phyloP scores from a whole-genome alignment of 2,797 vertebrate genomes.

The Sciurus carolinensis region DNA sequence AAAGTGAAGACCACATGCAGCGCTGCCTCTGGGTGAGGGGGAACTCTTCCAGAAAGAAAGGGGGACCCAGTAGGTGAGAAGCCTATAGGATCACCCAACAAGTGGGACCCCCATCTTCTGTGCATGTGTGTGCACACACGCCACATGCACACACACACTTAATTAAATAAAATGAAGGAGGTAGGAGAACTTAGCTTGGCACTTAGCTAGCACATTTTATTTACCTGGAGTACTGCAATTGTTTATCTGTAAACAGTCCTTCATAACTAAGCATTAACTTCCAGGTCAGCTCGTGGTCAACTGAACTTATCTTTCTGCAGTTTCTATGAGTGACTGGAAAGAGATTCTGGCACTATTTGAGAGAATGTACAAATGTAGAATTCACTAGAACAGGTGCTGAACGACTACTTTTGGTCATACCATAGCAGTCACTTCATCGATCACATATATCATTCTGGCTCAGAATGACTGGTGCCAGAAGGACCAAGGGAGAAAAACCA shows the following conservation, averaged over 20 bases:
- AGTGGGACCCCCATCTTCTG: no score
- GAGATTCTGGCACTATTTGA: neutral
- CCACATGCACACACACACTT: neutral
- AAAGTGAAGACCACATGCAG: neutral
- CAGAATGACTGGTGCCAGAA: neutral
- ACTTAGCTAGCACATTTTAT: neutral
- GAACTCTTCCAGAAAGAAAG: neutral
- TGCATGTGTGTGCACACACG: neutral
- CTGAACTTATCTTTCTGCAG: neutral
- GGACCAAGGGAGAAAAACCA: neutral
- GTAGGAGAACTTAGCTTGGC: neutral
- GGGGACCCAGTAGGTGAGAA: neutral
- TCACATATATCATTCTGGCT: neutral
- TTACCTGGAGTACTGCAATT: neutral
- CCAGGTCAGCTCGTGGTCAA: neutral
- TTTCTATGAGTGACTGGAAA: neutral
- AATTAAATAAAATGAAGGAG: neutral
- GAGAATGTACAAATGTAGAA: conserved; percentile 40
- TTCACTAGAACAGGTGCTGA: neutral
- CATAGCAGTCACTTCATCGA: neutral
- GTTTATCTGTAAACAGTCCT: neutral
- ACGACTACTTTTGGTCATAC: neutral
- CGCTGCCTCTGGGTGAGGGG: neutral
- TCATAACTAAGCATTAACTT: conserved; percentile 40
- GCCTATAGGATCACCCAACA: neutral